A percentile compares a stretch with the other conserved stretches of the same genome.
Evolutionary conservation across 1,140 invertebrate genomes (phyloP).

Genomic region (Anastrepha ludens): DNA sequence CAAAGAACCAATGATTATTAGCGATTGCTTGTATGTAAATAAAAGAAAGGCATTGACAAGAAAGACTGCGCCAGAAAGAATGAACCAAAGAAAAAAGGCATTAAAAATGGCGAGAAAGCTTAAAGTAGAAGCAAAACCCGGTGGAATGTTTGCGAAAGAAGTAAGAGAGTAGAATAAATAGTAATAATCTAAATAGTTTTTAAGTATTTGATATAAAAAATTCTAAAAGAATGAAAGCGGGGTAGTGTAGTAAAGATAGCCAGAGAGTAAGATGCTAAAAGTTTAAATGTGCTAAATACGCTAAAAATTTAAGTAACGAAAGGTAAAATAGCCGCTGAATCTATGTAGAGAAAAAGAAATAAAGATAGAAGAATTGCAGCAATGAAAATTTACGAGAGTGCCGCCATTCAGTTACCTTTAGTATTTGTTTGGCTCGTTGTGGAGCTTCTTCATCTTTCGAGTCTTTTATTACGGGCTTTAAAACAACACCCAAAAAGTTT

Average conservation of each 20-base stretch:
- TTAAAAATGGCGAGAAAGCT: neutral
- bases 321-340: neutral
- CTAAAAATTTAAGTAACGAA: neutral
- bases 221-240: no score
- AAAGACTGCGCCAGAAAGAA: neutral
- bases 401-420: slow-evolving; percentile 64
- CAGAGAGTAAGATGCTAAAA: neutral
- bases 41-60: neutral
- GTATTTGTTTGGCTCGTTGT: slow-evolving; percentile 74
- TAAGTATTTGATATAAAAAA: no score
- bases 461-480: slow-evolving; percentile 78
- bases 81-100: no score
- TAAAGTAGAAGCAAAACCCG: neutral
- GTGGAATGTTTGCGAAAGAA: neutral
- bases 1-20: neutral
- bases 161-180: neutral
- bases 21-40: no score
- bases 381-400: neutral
- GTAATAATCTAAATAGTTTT: no score
- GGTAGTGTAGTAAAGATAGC: no score
- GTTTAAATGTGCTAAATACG: neutral
- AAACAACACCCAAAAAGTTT: slow-evolving; percentile 77
- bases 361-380: slow-evolving; percentile 1
- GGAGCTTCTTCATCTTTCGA: slow-evolving; percentile 74
- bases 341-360: neutral